Conservation (phyloP, 2,797 vertebrate genomes). For the Scolopax bukidnonensis region DNA sequence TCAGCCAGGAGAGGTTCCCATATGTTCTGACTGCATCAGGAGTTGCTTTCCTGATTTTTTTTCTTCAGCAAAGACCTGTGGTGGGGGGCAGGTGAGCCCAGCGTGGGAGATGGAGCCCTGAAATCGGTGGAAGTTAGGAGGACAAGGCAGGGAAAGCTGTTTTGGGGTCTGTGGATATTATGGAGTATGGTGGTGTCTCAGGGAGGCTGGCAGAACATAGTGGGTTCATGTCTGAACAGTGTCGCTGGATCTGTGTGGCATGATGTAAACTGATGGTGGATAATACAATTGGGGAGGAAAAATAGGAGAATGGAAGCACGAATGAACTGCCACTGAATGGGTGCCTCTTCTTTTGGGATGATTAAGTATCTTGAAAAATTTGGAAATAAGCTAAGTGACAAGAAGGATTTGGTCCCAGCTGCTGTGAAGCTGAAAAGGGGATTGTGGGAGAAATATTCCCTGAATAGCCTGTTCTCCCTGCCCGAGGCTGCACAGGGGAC, state of each 20-base stretch:
- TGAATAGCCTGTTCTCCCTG: background rate
- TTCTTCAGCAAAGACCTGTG: background rate
- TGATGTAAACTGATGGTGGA: background rate
- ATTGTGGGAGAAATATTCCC: background rate
- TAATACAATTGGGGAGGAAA: background rate
- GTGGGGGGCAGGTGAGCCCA: background rate
- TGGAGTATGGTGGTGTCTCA: background rate
- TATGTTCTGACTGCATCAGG: background rate
- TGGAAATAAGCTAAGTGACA: background rate
- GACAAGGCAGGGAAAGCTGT: background rate
- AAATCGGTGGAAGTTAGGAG: background rate
- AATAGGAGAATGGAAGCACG: background rate
- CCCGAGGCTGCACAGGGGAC: background rate
- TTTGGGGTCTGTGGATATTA: accelerated
- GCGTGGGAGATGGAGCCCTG: background rate
- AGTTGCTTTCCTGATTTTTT: background rate
- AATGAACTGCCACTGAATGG: accelerated
- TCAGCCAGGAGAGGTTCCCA: background rate
- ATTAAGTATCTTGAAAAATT: background rate
- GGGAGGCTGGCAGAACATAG: background rate
- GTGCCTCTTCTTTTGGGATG: background rate
- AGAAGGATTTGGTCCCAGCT: background rate
- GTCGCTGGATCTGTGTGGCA: background rate
- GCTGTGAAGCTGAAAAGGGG: background rate
- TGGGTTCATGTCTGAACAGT: background rate